Base-by-base conservation (phyloP, 2,888 invertebrate species). In the Noctuana brunneofusca region DNA sequence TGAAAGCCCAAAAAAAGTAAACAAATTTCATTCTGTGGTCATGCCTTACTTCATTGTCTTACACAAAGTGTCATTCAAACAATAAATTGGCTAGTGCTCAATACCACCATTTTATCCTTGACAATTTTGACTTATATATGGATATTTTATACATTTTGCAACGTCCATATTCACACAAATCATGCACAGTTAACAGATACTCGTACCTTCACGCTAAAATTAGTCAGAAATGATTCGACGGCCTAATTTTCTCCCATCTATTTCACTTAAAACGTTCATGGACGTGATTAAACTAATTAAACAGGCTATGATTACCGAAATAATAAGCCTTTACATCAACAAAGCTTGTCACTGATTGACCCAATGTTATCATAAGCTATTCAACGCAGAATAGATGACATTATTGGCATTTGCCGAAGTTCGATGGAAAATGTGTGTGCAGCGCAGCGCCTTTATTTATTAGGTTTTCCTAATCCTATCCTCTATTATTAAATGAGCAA, bases 241-340 rank as follows among this genome's bases (percentile, higher is more conserved):
- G 74, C 75, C 72, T 73, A 60, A 60, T 54, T 43, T 24, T 53
- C 50, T 32, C 35, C 46, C 53, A 54, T 60, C 60, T 46, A 60
- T 54, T 60, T 54, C 46, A 48, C 54, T 60, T 60, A 48, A 52
- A 60, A 32, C 22, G 35, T 54, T 60, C 53, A 54, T 54, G 53
- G 35, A 54, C 60, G 32, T 60, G 54, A 60, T 60, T 60, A 60
- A 54, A 60, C 60, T 54, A 46, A 60, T 54, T 60, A 60, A 60
- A 53, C 60, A 46, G 12, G 60, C 46, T 32, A 48, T 60, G 60
- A 60, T 48, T 60, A 60, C 46, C 60, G 48, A 54, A 54, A 62
- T 60, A 60, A 60, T 62, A 55, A 62, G 38, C 48, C 35, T 54
- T 62, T 62, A 55, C 55, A 49, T 62, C 49, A 62, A 62, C 62